Evolutionary conservation across 1,140 invertebrate genomes (phyloP).

Genomic region (Macrotrachela quadricornifera): DNA sequence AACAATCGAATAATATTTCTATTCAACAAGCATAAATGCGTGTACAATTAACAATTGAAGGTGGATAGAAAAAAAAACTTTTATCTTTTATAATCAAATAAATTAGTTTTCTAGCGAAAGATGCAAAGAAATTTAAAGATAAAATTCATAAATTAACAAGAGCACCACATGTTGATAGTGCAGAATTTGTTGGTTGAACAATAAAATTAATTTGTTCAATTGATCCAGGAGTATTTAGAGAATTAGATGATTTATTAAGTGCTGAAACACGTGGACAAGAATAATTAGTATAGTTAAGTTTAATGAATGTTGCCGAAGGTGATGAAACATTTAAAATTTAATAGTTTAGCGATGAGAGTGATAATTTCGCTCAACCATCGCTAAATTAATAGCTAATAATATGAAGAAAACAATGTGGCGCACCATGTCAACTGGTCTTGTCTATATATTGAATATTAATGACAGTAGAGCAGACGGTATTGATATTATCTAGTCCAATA

Average conservation of each 20-base stretch:
- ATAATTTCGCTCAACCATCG: too few relatives aligned
- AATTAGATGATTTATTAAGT: conserved; percentile 58
- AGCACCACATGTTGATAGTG: conserved; percentile 44
- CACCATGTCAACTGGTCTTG: too few relatives aligned
- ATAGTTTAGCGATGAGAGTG: too few relatives aligned
- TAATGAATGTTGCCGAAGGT: conserved; percentile 73
- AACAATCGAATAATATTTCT: conserved; percentile 48
- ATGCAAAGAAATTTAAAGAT: conserved; percentile 44
- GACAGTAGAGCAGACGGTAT: too few relatives aligned
- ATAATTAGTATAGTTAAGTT: conserved; percentile 59
- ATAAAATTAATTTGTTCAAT: conserved; percentile 2
- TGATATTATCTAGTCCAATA: too few relatives aligned
- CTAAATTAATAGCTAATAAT: too few relatives aligned
- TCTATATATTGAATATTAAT: too few relatives aligned
- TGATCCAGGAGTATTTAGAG: conserved; percentile 73
- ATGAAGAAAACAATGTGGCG: too few relatives aligned
- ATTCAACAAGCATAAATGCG: conserved; percentile 89
- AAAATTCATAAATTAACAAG: conserved; percentile 48
- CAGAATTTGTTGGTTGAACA: conserved; percentile 43
- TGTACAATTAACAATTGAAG: conserved; percentile 45
- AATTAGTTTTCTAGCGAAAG: conserved; percentile 38
- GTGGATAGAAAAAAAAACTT: conserved; percentile 4
- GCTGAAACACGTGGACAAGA: conserved; percentile 65
- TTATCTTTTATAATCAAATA: not conserved
- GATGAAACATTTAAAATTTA: conserved; percentile 43